Evolutionary conservation across 2,113 vertebrate genomes (phyloP).

Genomic region (Cercopithecus mona): DNA sequence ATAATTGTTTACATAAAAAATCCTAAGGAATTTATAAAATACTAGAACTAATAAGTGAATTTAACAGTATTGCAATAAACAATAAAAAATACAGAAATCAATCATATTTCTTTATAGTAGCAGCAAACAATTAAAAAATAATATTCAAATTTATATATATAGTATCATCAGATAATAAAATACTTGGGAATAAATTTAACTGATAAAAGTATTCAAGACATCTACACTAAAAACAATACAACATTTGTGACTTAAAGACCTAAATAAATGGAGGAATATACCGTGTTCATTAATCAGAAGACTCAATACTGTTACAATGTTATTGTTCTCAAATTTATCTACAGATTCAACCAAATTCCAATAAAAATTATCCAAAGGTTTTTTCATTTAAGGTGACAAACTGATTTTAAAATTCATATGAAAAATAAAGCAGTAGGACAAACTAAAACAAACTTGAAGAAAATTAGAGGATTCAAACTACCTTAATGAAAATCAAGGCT

Average conservation of each 20-base stretch:
- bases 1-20: background rate
- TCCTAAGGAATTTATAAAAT: background rate
- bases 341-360: background rate
- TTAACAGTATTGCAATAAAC: background rate
- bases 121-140: background rate
- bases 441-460: background rate
- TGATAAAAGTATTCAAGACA: background rate
- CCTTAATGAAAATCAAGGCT: background rate
- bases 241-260: background rate
- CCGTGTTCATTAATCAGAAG: background rate
- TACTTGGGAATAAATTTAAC: background rate
- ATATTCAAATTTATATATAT: constrained; percentile 16
- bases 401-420: background rate
- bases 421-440: background rate
- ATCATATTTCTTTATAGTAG: background rate
- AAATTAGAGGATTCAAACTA: background rate
- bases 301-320: background rate
- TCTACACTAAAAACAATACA: background rate
- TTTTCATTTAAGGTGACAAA: background rate
- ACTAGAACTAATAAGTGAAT: background rate
- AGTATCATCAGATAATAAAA: constrained; percentile 26
- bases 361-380: background rate
- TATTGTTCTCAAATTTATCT: background rate
- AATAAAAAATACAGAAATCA: constrained; percentile 33
- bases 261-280: background rate